Percentiles rank a stretch among this genome's conserved stretches.
Conservation (phyloP, 2,113 vertebrate species). For the Phoenicopterus ruber region DNA sequence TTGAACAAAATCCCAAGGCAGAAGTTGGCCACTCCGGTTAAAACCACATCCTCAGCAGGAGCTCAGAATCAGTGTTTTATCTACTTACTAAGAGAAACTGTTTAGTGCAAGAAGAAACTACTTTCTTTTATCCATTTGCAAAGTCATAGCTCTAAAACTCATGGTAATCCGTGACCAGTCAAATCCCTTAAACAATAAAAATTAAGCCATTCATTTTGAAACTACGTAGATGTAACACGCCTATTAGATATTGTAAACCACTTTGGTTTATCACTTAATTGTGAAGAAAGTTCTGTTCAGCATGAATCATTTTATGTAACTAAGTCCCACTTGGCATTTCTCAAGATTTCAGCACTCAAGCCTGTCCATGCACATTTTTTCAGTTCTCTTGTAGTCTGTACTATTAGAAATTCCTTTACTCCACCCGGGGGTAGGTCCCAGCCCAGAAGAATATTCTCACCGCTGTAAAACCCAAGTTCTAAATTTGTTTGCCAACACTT, state of each 20-base stretch:
- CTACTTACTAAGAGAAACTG: neutral
- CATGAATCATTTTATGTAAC: neutral
- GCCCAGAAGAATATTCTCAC: neutral
- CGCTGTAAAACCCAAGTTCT: neutral
- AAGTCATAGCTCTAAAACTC: neutral
- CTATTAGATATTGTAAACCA: neutral
- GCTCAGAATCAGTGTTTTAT: neutral
- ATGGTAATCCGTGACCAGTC: neutral
- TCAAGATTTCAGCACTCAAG: neutral
- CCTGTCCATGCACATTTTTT: neutral
- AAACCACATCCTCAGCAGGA: neutral
- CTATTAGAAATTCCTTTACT: neutral
- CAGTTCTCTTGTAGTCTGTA: neutral
- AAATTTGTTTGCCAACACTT: neutral
- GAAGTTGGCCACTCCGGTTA: neutral
- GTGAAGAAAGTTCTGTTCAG: neutral
- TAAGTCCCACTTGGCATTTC: neutral
- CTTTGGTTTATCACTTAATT: neutral
- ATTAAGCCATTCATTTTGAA: neutral
- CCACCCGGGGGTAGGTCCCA: neutral
- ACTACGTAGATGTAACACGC: fast-evolving
- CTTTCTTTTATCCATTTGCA: neutral
- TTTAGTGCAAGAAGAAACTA: neutral
- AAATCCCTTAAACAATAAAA: neutral
- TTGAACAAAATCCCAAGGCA: neutral